phyloP scores from a whole-genome alignment of 92 coral and sea anemone genomes.

The Actinernus sp. region DNA sequence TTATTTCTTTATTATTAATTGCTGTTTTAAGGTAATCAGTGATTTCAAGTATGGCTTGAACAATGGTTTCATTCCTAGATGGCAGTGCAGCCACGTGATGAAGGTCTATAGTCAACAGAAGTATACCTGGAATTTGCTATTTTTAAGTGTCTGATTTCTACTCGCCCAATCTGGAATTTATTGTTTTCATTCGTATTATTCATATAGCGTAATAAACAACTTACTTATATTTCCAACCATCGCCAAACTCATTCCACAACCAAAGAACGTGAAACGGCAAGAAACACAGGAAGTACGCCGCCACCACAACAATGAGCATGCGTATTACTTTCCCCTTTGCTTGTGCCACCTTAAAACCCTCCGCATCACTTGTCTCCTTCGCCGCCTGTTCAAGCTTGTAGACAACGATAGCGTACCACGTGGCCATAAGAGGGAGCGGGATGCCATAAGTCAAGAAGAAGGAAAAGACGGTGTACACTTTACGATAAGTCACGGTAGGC shows the following conservation, averaged over 20 bases:
- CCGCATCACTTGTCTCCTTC: conserved; percentile 72
- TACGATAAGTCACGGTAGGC: conserved; percentile 65
- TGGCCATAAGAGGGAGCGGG: conserved; percentile 83
- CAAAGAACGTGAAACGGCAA: conserved; percentile 74
- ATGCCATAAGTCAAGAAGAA: conserved; percentile 88
- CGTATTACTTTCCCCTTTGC: conserved; percentile 93
- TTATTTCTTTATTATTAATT: too few species aligned
- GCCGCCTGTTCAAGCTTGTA: conserved; percentile 81
- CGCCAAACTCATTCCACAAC: conserved; percentile 88
- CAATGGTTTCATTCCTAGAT: too few species aligned
- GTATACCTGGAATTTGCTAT: too few species aligned
- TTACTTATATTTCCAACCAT: conserved; percentile 65
- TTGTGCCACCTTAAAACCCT: conserved; percentile 85
- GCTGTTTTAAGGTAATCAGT: too few species aligned
- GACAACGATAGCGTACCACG: conserved; percentile 79
- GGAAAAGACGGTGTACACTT: conserved; percentile 66
- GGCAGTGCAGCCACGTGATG: too few species aligned
- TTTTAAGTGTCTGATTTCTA: too few species aligned
- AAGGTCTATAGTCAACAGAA: too few species aligned
- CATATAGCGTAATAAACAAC: too few species aligned
- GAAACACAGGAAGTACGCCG: conserved; percentile 81
- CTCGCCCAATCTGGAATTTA: too few species aligned
- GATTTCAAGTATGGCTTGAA: too few species aligned
- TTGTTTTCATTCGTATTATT: too few species aligned
- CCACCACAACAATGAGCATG: conserved; percentile 88